Base-by-base conservation (phyloP, 2,797 vertebrate genomes). In the Spondyliosoma cantharus region DNA sequence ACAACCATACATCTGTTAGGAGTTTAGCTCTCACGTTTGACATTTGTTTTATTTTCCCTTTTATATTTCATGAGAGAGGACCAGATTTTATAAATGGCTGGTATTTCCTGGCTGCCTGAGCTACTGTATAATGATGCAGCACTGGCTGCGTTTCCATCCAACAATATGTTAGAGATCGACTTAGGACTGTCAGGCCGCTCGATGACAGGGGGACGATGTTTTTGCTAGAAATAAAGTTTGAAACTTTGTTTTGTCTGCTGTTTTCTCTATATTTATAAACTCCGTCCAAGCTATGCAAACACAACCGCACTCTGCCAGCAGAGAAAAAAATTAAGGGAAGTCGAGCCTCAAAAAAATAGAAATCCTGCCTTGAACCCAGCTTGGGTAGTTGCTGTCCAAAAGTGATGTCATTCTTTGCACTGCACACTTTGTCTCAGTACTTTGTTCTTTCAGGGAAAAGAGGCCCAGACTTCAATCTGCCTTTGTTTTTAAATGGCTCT, bases 201-300 rank as follows among this genome's bases (percentile, higher is more conserved):
- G 66, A 83, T 81, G 85, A 85, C 71, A 77, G 61, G 53, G 58
- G 77, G 76, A 63, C 46, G 1, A 46, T 89, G 80, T 91, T 93
- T 92, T 93, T 89, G 42, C 73, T 87, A 92, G 87, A 92, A 94
- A 94, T 94, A 93, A 94, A 94, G 79, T 78, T 82, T 90, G 60
- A 86, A 89, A 90, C 82, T 86, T 86, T 87, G 86, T 91, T 90
- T 92, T 82, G 90, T 92, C 90, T 92, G 82, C 78, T 27, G 27
- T 89, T 83, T 79, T 83, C 67, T 63, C 74, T 67, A 57, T 88
- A 85, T 91, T 91, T 91, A 81, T 88, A 89, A 85, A 91, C 61
- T 70, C 82, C 73, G 78, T 90, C 88, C 71, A 77, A 78, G 73
- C 77, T 90, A 82, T 83, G 81, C 88, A 90, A 90, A 92, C 90